phyloP scores from a whole-genome alignment of 2,797 vertebrate species.

The Cyclopterus lumpus region DNA sequence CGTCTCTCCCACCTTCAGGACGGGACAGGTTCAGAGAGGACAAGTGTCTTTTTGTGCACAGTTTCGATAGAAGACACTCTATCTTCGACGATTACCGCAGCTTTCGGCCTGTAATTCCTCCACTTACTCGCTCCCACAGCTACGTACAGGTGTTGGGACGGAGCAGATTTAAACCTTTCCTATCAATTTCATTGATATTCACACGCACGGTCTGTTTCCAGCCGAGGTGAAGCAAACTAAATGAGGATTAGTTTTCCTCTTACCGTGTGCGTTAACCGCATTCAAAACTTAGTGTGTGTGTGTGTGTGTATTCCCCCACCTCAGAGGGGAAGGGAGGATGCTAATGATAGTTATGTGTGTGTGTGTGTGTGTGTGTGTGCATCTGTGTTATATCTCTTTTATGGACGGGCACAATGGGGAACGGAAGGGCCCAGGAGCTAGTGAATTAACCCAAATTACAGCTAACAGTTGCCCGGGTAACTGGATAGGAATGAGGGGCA shows the following conservation, averaged over 20 bases:
- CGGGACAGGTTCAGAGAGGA: constrained; percentile 34
- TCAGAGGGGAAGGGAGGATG: too few relatives aligned
- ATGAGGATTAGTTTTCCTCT: constrained; percentile 52
- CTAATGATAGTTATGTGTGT: too few relatives aligned
- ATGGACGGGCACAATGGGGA: constrained; percentile 73
- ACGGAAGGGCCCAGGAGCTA: constrained; percentile 72
- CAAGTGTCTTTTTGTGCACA: constrained; percentile 42
- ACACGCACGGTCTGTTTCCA: constrained; percentile 32
- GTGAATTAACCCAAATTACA: constrained; percentile 77
- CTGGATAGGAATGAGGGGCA: constrained; percentile 70
- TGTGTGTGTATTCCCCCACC: too few relatives aligned
- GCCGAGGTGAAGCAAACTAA: constrained; percentile 39
- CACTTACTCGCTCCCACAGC: not conserved
- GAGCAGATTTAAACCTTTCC: constrained; percentile 21
- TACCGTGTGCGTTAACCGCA: constrained; percentile 14
- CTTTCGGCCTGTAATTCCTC: not conserved
- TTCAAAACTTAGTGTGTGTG: constrained; percentile 24
- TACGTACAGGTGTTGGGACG: constrained; percentile 30
- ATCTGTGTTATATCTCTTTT: constrained; percentile 76
- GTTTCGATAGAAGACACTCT: not conserved
- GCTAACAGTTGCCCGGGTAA: constrained; percentile 72
- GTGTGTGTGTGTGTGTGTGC: constrained; percentile 40
- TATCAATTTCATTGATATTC: constrained; percentile 46
- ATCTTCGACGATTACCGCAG: not conserved
- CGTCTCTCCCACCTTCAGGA: constrained; percentile 18